Conservation (phyloP, 2,797 vertebrate species). For the Accipiter minullus region DNA sequence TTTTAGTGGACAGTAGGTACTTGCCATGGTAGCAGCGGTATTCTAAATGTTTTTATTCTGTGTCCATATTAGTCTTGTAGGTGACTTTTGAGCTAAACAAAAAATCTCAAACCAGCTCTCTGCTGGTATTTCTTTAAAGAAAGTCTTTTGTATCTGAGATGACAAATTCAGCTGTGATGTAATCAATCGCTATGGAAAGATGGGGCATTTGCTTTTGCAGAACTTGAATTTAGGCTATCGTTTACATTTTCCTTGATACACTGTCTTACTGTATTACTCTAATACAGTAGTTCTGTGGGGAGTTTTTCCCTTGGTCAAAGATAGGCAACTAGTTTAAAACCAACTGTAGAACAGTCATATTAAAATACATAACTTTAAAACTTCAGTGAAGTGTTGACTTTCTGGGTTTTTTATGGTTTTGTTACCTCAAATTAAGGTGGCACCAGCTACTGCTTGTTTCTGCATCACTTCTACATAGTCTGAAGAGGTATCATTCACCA, state of each 20-base stretch:
- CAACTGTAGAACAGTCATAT: neutral
- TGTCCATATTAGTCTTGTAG: neutral
- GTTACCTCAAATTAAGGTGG: constrained; percentile 46
- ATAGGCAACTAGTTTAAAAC: neutral
- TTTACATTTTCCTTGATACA: neutral
- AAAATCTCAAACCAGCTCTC: neutral
- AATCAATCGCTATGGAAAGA: neutral
- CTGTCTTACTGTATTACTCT: neutral
- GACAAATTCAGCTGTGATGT: neutral
- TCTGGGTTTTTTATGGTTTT: constrained; percentile 44
- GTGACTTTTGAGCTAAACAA: neutral
- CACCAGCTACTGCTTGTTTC: constrained; percentile 43
- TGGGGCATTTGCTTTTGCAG: neutral
- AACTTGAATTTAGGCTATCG: neutral
- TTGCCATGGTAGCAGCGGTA: neutral
- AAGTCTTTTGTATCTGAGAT: neutral
- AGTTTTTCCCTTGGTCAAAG: neutral
- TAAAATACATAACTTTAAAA: neutral
- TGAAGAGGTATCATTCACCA: constrained; percentile 41
- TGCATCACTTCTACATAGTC: constrained; percentile 53
- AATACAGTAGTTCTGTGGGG: neutral
- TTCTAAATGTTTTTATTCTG: neutral
- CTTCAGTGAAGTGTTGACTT: neutral
- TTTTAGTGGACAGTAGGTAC: neutral
- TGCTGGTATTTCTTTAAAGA: neutral